A percentile compares a stretch with the other conserved stretches of the same genome.
Evolutionary conservation across 2,888 invertebrate genomes (phyloP).

Genomic region (Andrena chrysosceles): DNA sequence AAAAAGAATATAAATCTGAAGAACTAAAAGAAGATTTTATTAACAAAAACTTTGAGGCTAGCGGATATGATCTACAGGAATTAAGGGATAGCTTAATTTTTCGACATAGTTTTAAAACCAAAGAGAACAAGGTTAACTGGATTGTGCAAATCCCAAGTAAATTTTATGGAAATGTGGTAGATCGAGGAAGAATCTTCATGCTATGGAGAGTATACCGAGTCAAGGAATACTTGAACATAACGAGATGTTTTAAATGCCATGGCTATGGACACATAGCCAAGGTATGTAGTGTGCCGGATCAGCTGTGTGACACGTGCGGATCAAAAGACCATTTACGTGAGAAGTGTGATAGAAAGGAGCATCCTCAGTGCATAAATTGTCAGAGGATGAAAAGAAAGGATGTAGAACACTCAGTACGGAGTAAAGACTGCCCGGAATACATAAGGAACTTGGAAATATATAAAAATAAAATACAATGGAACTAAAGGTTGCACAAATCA

Average conservation of each 20-base stretch:
- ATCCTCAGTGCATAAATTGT: neutral
- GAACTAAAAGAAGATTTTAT: conserved; percentile 9
- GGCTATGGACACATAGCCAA: conserved; percentile 4
- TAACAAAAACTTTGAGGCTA: neutral
- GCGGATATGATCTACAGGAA: neutral
- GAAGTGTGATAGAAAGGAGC: too few species aligned
- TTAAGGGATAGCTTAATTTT: neutral
- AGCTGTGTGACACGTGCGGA: conserved; percentile 16
- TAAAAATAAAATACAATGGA: conserved; percentile 6
- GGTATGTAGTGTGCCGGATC: neutral
- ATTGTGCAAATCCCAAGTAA: neutral
- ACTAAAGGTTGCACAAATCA: neutral
- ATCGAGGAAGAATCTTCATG: neutral
- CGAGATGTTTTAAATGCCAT: conserved; percentile 2
- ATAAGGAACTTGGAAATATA: neutral
- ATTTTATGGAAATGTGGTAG: neutral
- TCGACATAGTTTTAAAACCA: conserved; percentile 8
- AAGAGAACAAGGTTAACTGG: conserved; percentile 15
- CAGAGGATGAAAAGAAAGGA: neutral
- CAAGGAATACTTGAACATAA: neutral
- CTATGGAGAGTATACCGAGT: neutral
- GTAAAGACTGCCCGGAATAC: conserved; percentile 4
- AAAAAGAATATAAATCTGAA: neutral
- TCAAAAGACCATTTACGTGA: neutral
- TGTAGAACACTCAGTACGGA: neutral